phyloP scores from a whole-genome alignment of 2,797 vertebrate species.

The Eulemur albifrons region DNA sequence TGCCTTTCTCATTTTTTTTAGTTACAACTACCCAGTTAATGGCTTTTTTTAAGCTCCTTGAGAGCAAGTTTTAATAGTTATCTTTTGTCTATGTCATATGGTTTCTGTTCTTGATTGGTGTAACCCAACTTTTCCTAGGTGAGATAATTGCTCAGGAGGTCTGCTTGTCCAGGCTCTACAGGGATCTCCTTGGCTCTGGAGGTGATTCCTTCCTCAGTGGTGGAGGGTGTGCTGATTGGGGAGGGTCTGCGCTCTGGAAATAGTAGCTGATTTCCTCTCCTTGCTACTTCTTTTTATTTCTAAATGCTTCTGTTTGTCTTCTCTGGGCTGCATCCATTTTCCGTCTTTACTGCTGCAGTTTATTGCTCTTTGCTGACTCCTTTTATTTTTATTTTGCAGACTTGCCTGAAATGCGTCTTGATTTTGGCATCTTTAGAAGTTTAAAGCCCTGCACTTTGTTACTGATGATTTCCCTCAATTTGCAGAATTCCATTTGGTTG shows the following conservation, averaged over 20 bases:
- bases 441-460: slow-evolving; percentile 32
- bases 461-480: background rate
- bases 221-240: background rate
- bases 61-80: background rate
- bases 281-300: background rate
- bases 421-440: slow-evolving; percentile 15
- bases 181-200: background rate
- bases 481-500: slow-evolving; percentile 42
- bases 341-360: background rate
- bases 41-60: background rate
- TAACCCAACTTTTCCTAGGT: background rate
- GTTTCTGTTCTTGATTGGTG: background rate
- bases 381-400: slow-evolving; percentile 52
- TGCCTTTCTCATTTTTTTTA: background rate
- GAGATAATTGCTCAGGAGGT: background rate
- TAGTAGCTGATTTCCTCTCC: background rate
- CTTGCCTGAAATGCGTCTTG: slow-evolving; percentile 54
- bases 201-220: background rate
- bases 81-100: background rate
- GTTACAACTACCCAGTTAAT: background rate
- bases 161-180: background rate
- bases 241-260: background rate
- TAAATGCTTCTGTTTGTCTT: background rate
- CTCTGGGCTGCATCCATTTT: background rate
- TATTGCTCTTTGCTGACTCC: background rate